phyloP scores from a whole-genome alignment of 2,113 vertebrate genomes.

The Polyodon spathula region DNA sequence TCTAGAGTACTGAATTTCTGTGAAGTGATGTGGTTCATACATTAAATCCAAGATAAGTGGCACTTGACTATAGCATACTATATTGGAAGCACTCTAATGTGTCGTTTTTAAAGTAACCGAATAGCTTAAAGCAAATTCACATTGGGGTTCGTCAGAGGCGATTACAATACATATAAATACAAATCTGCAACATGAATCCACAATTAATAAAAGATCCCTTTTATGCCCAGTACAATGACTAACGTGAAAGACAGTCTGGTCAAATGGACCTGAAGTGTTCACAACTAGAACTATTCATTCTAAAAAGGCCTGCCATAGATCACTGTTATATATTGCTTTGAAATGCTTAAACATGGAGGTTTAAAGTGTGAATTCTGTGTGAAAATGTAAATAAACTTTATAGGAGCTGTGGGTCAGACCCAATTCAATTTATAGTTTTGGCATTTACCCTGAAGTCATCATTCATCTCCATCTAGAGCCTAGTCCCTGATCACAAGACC shows the following conservation, averaged over 20 bases:
- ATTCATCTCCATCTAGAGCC: conserved; percentile 67
- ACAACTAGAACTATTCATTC: conserved; percentile 30
- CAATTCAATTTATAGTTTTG: conserved; percentile 66
- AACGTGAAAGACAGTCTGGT: conserved; percentile 29
- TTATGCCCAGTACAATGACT: conserved; percentile 29
- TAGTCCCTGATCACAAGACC: conserved; percentile 66
- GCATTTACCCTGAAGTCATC: conserved; percentile 62
- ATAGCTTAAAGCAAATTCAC: too few species aligned
- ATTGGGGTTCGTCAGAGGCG: neutral
- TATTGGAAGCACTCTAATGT: too few species aligned
- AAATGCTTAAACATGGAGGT: conserved; percentile 41
- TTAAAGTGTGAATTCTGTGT: conserved; percentile 45
- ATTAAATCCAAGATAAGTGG: neutral
- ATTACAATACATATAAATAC: conserved; percentile 36
- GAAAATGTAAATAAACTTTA: conserved; percentile 69
- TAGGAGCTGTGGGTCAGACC: conserved; percentile 58
- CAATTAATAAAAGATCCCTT: conserved; percentile 51
- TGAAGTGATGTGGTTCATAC: too few species aligned
- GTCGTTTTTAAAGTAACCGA: too few species aligned
- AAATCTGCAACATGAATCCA: conserved; percentile 36
- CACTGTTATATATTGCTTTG: conserved; percentile 41
- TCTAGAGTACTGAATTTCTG: too few species aligned
- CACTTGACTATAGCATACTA: neutral
- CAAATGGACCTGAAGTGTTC: conserved; percentile 31
- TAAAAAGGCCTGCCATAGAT: conserved; percentile 29